phyloP scores from a whole-genome alignment of 2,888 invertebrate species.

The Andrena bicolor region DNA sequence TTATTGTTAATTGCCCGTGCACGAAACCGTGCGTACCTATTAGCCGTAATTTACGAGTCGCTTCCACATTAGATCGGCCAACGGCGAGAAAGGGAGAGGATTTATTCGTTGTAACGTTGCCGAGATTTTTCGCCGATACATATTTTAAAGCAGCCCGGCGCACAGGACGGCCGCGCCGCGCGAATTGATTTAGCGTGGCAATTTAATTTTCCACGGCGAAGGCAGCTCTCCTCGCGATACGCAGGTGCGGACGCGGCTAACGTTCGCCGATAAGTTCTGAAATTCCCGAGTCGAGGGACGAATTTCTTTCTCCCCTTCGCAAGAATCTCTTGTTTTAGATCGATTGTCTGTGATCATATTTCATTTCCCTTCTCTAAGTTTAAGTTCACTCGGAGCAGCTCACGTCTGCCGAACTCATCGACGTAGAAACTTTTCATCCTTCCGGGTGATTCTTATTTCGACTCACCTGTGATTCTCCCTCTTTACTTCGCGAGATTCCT shows the following conservation, averaged over 20 bases:
- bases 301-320: not conserved
- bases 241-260: not conserved
- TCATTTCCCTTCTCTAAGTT: not conserved
- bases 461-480: too few species aligned
- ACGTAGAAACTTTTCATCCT: too few species aligned
- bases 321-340: not conserved
- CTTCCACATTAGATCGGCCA: constrained; percentile 52
- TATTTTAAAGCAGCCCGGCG: constrained; percentile 43
- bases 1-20: constrained; percentile 52
- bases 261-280: not conserved
- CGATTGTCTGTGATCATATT: not conserved
- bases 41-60: constrained; percentile 59
- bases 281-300: not conserved
- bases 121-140: constrained; percentile 52
- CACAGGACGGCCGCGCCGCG: constrained; percentile 30
- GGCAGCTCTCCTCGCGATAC: not conserved
- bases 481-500: too few species aligned
- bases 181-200: constrained; percentile 53
- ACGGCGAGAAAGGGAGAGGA: constrained; percentile 7
- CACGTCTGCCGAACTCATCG: too few species aligned
- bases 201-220: constrained; percentile 34
- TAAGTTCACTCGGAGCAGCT: too few species aligned
- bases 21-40: constrained; percentile 53
- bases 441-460: too few species aligned
- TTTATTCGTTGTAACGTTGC: constrained; percentile 37